Percentiles rank a stretch among this genome's conserved stretches.
Conservation (phyloP, 2,888 invertebrate genomes). For the Xanthorhoe designata region DNA sequence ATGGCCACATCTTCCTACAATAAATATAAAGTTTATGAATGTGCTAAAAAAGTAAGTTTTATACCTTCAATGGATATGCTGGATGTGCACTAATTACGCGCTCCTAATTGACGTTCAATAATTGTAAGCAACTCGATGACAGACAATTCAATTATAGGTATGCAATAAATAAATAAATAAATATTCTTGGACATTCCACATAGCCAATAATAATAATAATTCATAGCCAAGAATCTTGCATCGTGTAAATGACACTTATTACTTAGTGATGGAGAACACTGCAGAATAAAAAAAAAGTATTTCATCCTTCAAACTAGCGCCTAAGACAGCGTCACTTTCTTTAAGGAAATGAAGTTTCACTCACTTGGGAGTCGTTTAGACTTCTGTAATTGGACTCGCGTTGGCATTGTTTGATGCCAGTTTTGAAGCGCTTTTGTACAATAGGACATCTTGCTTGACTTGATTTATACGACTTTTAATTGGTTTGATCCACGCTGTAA, state of each 20-base stretch:
- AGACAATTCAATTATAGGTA: too few relatives aligned
- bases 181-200: too few relatives aligned
- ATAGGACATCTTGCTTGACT: slow-evolving; percentile 54
- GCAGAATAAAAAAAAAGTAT: too few relatives aligned
- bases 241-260: too few relatives aligned
- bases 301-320: slow-evolving; percentile 43
- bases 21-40: background rate
- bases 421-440: slow-evolving; percentile 56
- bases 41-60: background rate
- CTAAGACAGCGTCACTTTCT: slow-evolving; percentile 75
- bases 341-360: slow-evolving; percentile 79
- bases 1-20: background rate
- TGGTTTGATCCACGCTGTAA: slow-evolving; percentile 39
- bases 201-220: too few relatives aligned
- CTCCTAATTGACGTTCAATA: too few relatives aligned
- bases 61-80: too few relatives aligned
- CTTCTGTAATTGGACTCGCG: slow-evolving; percentile 75
- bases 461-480: slow-evolving; percentile 56
- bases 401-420: slow-evolving; percentile 74
- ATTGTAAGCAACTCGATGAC: too few relatives aligned
- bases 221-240: too few relatives aligned
- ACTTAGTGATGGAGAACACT: too few relatives aligned
- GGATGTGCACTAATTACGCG: too few relatives aligned
- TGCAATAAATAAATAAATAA: too few relatives aligned
- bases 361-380: slow-evolving; percentile 73